Conservation (phyloP, 2,113 vertebrate species). For the Lasiurus borealis region DNA sequence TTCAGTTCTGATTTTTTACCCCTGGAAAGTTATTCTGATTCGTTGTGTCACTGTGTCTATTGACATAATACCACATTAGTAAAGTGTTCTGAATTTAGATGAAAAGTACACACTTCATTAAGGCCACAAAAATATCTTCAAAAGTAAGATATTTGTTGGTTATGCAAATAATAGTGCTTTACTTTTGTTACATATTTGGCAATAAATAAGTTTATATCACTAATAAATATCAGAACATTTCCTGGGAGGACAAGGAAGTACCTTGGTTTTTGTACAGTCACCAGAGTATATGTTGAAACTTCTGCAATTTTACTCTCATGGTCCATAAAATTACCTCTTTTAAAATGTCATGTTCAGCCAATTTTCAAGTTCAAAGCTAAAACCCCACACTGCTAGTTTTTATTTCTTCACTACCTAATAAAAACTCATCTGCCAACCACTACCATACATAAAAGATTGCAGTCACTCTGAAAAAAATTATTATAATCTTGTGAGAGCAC, state of each 20-base stretch:
- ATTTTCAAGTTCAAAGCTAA: neutral
- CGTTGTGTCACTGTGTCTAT: conserved; percentile 5
- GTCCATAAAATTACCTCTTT: conserved; percentile 22
- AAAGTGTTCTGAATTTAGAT: conserved; percentile 55
- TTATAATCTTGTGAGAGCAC: neutral
- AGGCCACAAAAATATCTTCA: conserved; percentile 53
- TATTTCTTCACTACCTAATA: neutral
- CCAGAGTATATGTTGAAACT: neutral
- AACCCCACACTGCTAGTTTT: neutral
- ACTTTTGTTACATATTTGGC: conserved; percentile 62
- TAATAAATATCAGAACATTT: conserved; percentile 68
- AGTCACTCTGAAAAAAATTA: conserved; percentile 1
- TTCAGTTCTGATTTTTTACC: neutral
- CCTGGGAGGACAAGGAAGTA: conserved; percentile 57
- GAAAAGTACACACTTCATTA: conserved; percentile 63
- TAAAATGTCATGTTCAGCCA: conserved; percentile 45
- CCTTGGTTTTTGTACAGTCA: conserved; percentile 7
- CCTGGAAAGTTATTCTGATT: neutral
- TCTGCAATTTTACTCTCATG: conserved; percentile 8
- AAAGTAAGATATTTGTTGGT: conserved; percentile 50
- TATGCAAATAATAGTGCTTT: conserved; percentile 60
- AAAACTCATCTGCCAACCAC: neutral
- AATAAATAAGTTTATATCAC: conserved; percentile 58
- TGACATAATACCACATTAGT: conserved; percentile 37
- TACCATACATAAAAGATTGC: neutral